Evolutionary conservation across 2,797 vertebrate species (phyloP), one percentile per base, ranked within the genome.

Genomic region (Propithecus deckenii): DNA sequence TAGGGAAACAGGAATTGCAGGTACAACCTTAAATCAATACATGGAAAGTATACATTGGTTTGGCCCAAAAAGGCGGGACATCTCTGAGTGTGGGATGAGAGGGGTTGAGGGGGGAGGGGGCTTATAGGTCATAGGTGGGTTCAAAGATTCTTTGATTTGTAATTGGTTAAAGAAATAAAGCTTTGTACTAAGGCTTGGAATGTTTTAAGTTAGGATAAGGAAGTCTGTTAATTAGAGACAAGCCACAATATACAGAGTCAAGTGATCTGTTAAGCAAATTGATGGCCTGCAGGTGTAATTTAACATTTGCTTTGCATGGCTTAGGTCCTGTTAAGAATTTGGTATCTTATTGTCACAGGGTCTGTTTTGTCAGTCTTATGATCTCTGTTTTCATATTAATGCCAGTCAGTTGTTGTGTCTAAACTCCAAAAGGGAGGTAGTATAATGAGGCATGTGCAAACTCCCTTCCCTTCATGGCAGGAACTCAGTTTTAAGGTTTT

Each of bases 51-150:
- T 65, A n/a, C 63, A 65, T n/a, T 65, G 32, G 63, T 65, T 65
- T 65, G 63, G 63, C 15, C 32, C 15, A 65, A n/a, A 65, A 32
- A n/a, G 17, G 32, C 0, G 0, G 32, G 32, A n/a, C 15, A 18
- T 65, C 63, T 18, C 17, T 32, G n/a, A 65, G 32, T 4, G 0
- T 0, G 3, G 15, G 17, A 15, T 7, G 63, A 18, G 32, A 17
- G 17, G 17, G 2, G 22, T 0, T n/a, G 7, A 8, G 1, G 63
- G 7, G 7, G 32, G 15, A 9, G 17, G 15, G 15, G 32, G 1
- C 7, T 65, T 65, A 65, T 18, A 65, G 32, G 14, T 65, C 7
- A n/a, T n/a, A n/a, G 63, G 8, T 65, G 63, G 7, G 63, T 65
- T n/a, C 2, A 1, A 65, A 65, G 63, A 65, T 65, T 65, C 17